Base-by-base conservation (phyloP, 37 sponge, comb jelly and placozoan genomes). In the Theonella swinhoei region DNA sequence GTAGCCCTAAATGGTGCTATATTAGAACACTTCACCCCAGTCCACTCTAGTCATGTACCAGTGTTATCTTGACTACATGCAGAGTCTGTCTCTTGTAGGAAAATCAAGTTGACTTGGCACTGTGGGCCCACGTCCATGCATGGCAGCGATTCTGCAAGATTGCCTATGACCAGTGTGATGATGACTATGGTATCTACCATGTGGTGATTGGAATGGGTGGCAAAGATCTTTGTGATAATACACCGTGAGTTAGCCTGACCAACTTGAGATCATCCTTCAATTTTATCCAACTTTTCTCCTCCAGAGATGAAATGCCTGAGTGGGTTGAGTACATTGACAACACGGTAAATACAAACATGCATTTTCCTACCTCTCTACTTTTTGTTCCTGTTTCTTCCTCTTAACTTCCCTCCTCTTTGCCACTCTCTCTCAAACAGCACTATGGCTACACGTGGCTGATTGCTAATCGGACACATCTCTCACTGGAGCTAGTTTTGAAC, bases 101-200 rank as follows among this genome's bases (percentile, higher is more conserved):
- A 28, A 74, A 88, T 39, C 76, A 72, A 14, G 95, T 94, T 22
- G 89, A 91, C 62, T 39, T 94, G 1, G 86, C 86, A 5, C 43
- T 91, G 70, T 91, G 89, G 92, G 95, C 83, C 32, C 95, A 94
- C 79, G 70, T 81, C 42, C 95, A 94, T 65, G 84, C 90, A 72
- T 94, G 88, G 62, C 89, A 94, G 76, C 67, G 92, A 1, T 91
- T 85, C 2, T 94, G 95, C 71, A 74, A 85, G 28, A 85, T 94
- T 42, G 75, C 72, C 58, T 59, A 83, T 70, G 78, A 70, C 39
- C 43, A 62, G 65, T 88, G 89, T 39, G 25, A 40, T 9, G 31
- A 22, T 0, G 83, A 68, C 8, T 83, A 77, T 28, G 83, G 77
- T 63, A 70, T 77, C 28, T 35, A 68, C 14, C 89, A 88, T 39